Evolutionary conservation across 2,888 invertebrate species (phyloP).

Genomic region (Diaperis boleti): DNA sequence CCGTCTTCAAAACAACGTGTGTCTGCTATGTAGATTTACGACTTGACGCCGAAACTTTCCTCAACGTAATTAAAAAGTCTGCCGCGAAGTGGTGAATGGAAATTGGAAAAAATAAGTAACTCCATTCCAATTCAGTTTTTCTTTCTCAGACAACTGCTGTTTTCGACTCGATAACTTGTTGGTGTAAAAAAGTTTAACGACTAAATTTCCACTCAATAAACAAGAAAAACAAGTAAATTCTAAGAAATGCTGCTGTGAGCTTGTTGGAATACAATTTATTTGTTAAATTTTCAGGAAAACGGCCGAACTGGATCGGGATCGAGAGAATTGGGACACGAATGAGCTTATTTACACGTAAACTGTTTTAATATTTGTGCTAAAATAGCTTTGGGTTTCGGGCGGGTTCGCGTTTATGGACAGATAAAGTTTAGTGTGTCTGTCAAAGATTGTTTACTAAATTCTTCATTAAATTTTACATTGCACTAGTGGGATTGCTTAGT

Average conservation of each 20-base stretch:
- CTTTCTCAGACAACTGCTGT: not conserved
- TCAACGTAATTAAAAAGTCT: slow-evolving; percentile 19
- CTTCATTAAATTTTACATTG: too few species aligned
- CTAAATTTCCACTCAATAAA: slow-evolving; percentile 6
- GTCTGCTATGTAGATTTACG: slow-evolving; percentile 19
- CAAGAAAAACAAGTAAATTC: slow-evolving; percentile 1
- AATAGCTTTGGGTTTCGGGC: slow-evolving; percentile 16
- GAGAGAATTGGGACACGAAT: slow-evolving; percentile 16
- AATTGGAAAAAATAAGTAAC: slow-evolving; percentile 30
- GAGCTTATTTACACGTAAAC: slow-evolving; percentile 33
- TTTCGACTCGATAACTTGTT: slow-evolving; percentile 19
- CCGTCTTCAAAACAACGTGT: not conserved
- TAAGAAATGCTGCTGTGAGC: not conserved
- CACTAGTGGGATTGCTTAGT: too few species aligned
- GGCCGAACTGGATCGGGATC: slow-evolving; percentile 1
- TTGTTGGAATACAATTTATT: slow-evolving; percentile 21
- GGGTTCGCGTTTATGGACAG: not conserved
- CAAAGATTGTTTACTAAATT: slow-evolving; percentile 2
- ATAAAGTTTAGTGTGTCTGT: not conserved
- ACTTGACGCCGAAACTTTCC: slow-evolving; percentile 2
- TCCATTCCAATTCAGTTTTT: slow-evolving; percentile 19
- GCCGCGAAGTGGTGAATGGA: slow-evolving; percentile 21
- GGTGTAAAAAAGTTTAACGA: slow-evolving; percentile 2
- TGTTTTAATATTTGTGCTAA: slow-evolving; percentile 24
- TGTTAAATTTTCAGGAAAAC: slow-evolving; percentile 4